Evolutionary conservation across 2,797 vertebrate species (phyloP), one percentile per base, ranked within the genome.

Genomic region (Poeciliopsis paucimaculata): DNA sequence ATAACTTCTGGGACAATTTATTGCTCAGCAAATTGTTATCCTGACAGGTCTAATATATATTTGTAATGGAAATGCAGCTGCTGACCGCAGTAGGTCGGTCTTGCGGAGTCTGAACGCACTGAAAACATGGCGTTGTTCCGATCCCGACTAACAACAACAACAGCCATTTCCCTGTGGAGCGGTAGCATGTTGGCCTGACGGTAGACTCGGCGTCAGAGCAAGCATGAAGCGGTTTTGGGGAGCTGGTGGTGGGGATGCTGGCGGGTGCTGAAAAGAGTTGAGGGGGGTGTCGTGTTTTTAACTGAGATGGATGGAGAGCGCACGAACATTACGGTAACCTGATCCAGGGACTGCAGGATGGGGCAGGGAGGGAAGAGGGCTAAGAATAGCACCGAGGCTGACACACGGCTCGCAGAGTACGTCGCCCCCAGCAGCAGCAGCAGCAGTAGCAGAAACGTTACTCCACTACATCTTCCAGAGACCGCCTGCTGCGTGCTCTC

Each of bases 301-400:
- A 77, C 75, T 64, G 77, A 72, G 77, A 80, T 62, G 85, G 89
- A 84, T 81, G 85, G 73, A 83, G 75, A 85, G 84, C 90, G 74
- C 89, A 74, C 88, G 82, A 84, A 77, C 86, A 89, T 87, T 86
- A 87, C 72, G 16, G 93, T 93, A 94, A 95, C 93, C 88, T 83
- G 94, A 95, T 92, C 91, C 89, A 89, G 85, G 81, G 85, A 93
- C 90, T 94, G 94, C 94, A 94, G 90, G 84, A 92, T 82, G 89
- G 92, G 91, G 91, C 85, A 79, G 82, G 86, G 92, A 91, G 89
- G 87, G 85, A 90, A 85, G 79, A 62, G 64, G 15, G 84, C 92
- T 94, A 94, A 95, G 91, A 95, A 95, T 95, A 95, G 93, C 88
- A 78, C 34, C 5, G 79, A 86, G 88, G 73, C 89, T 86, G 90